Evolutionary conservation across 2,797 vertebrate genomes (phyloP).

Genomic region (Manis pentadactyla): DNA sequence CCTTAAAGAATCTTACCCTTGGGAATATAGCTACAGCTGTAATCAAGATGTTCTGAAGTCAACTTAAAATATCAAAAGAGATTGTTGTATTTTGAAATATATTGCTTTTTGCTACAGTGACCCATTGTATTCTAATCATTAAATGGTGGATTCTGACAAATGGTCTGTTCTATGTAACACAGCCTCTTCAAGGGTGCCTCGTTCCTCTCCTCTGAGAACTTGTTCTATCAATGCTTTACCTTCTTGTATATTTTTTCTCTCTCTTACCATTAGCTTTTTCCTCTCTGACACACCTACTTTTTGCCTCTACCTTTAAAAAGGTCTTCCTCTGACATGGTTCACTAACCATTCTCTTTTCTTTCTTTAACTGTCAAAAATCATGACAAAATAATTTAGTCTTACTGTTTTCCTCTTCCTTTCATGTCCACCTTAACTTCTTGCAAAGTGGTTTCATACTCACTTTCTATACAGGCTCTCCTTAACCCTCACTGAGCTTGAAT

Average conservation of each 20-base stretch:
- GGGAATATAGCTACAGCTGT: conserved; percentile 39
- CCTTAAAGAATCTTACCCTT: conserved; percentile 58
- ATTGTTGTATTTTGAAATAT: not conserved
- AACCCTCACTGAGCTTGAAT: not conserved
- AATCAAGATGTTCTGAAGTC: conserved; percentile 47
- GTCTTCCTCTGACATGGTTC: not conserved
- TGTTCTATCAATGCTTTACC: not conserved
- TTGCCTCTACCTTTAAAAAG: not conserved
- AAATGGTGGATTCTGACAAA: not conserved
- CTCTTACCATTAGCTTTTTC: not conserved
- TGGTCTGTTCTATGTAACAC: not conserved
- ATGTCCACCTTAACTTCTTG: not conserved
- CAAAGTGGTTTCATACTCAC: not conserved
- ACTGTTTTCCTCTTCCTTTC: not conserved
- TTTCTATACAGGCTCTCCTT: not conserved
- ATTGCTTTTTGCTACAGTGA: not conserved
- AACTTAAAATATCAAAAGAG: conserved; percentile 51
- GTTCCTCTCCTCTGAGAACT: not conserved
- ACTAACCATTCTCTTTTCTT: not conserved
- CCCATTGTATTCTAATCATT: not conserved
- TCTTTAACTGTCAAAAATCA: not conserved
- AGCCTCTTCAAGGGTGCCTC: not conserved
- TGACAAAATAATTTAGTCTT: not conserved
- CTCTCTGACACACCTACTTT: not conserved
- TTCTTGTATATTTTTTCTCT: not conserved